Evolutionary conservation across 2,113 vertebrate genomes (phyloP).

Genomic region (Pseudolaguvia tuberculata): DNA sequence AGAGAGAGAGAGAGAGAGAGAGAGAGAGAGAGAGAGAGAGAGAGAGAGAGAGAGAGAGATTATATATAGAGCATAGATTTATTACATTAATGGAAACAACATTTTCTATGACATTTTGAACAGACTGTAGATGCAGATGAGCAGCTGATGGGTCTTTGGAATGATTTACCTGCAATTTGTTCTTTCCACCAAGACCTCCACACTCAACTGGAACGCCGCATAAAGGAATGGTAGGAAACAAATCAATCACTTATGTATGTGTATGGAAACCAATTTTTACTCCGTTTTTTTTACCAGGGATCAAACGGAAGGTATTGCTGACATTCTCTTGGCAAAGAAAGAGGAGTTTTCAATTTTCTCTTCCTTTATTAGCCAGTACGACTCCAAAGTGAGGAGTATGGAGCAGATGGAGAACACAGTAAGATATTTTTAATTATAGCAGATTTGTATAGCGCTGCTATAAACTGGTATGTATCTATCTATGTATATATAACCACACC

Average conservation of each 20-base stretch:
- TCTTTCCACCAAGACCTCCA: conserved; percentile 40
- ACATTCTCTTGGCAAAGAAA: conserved; percentile 43
- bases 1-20: too few species aligned
- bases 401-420: conserved; percentile 46
- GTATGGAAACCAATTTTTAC: not conserved
- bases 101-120: not conserved
- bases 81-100: not conserved
- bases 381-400: conserved; percentile 33
- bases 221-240: conserved; percentile 45
- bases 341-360: conserved; percentile 40
- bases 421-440: conserved; percentile 25
- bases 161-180: conserved; percentile 40
- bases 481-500: too few species aligned
- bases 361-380: conserved; percentile 42
- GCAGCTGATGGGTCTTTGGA: conserved; percentile 37
- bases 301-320: conserved; percentile 45
- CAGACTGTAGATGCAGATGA: conserved; percentile 37
- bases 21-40: too few species aligned
- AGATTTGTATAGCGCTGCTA: not conserved
- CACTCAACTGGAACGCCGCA: conserved; percentile 34
- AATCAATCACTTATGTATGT: not conserved
- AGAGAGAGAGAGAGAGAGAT: too few species aligned
- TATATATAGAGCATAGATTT: not conserved
- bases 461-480: too few species aligned
- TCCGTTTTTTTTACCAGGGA: conserved; percentile 27